These are phyloP conservation scores for Lepidiolamprologus cunningtoni DNA, from an alignment of 2,113 vertebrate genomes.

Conservation along the genomic window DNA sequence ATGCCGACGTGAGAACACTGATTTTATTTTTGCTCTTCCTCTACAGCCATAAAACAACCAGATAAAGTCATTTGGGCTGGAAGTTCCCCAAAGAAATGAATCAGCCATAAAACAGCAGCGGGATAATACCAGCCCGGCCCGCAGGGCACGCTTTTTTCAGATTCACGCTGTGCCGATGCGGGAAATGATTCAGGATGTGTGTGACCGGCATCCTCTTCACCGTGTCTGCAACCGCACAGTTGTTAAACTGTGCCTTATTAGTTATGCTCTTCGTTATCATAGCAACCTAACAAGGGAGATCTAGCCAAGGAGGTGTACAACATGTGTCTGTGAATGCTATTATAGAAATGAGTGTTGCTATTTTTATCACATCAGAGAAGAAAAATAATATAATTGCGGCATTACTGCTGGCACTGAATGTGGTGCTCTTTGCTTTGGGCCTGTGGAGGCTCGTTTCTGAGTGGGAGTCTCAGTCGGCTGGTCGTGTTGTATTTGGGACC, in stretches of 20 bases:
- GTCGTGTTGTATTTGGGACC: background rate
- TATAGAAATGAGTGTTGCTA: conserved; percentile 11
- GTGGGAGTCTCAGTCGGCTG: background rate
- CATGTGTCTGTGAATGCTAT: background rate
- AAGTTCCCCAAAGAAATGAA: conserved; percentile 52
- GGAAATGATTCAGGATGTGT: conserved; percentile 49
- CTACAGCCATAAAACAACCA: conserved; percentile 37
- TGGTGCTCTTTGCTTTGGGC: background rate
- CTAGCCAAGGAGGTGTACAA: background rate
- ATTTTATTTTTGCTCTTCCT: conserved; percentile 44
- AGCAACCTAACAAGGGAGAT: conserved; percentile 22
- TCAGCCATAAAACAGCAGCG: conserved; percentile 52
- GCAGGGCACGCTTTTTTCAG: conserved; percentile 21
- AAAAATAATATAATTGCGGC: conserved; percentile 19
- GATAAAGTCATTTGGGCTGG: conserved; percentile 26
- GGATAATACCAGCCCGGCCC: conserved; percentile 22
- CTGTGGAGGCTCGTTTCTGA: conserved; percentile 10
- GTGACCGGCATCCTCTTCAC: conserved; percentile 16
- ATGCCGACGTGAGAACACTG: background rate
- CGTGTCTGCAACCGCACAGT: conserved; percentile 1
- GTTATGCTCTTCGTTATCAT: conserved; percentile 25
- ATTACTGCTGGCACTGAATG: background rate
- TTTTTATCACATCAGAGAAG: conserved; percentile 4
- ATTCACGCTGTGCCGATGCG: conserved; percentile 34
- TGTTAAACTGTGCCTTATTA: conserved; percentile 30